Evolutionary conservation across 2,797 vertebrate genomes (phyloP).

Genomic region (Thamnophis elegans): DNA sequence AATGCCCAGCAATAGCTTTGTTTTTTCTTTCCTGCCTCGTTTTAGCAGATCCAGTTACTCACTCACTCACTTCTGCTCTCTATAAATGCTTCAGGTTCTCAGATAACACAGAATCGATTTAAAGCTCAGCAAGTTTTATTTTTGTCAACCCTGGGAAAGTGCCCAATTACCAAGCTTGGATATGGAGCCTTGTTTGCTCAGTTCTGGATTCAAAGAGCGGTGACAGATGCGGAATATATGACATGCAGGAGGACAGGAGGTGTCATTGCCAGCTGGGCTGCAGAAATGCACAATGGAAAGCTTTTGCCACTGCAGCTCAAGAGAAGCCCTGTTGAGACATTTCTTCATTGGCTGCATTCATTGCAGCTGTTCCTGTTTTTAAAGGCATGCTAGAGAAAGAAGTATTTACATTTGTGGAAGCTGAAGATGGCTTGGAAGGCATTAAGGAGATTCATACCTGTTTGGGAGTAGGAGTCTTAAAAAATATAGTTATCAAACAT

Average conservation of each 20-base stretch:
- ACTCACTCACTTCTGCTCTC: conserved; percentile 33
- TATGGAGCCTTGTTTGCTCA: conserved; percentile 40
- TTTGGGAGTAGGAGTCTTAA: neutral
- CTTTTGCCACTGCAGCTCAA: conserved; percentile 4
- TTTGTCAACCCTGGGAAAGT: conserved; percentile 52
- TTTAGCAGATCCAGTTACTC: conserved; percentile 2
- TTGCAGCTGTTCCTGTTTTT: neutral
- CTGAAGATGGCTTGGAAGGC: neutral
- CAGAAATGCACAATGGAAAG: conserved; percentile 23
- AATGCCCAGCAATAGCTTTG: neutral
- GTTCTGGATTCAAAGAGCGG: conserved; percentile 36
- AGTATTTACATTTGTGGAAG: neutral
- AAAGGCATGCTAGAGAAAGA: neutral
- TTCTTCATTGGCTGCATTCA: conserved; percentile 4
- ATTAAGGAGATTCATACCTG: accelerated
- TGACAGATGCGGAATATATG: conserved; percentile 62
- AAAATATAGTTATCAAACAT: neutral
- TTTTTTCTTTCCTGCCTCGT: neutral
- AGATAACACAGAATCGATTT: conserved; percentile 56
- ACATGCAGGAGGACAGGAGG: conserved; percentile 46
- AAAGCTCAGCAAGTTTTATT: conserved; percentile 73
- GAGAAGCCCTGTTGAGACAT: neutral
- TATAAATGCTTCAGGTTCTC: conserved; percentile 52
- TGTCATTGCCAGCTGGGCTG: conserved; percentile 6
- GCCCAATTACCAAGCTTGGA: conserved; percentile 61